These are phyloP conservation scores for Micronycteris hirsuta DNA, from an alignment of 2,113 vertebrate genomes.

Conservation along the genomic window DNA sequence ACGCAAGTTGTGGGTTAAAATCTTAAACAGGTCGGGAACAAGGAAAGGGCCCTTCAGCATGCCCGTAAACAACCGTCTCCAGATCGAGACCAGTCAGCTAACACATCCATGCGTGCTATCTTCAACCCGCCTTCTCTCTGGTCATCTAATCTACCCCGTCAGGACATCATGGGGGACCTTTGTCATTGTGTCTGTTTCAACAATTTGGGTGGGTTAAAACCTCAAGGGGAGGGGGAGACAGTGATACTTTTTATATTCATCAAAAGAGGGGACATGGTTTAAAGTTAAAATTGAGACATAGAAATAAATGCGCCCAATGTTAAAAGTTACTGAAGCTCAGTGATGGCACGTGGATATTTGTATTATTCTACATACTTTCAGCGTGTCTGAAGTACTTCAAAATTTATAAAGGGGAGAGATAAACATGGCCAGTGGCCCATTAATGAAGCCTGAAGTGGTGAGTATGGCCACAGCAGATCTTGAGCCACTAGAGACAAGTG, in stretches of 20 bases:
- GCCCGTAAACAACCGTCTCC: background rate
- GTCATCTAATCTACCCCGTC: background rate
- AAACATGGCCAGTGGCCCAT: background rate
- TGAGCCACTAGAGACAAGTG: background rate
- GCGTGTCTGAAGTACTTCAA: background rate
- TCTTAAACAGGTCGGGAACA: background rate
- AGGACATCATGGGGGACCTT: background rate
- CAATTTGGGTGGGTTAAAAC: background rate
- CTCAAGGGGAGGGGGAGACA: background rate
- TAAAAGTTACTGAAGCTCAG: background rate
- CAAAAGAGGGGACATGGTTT: background rate
- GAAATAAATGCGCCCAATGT: background rate
- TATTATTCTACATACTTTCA: background rate
- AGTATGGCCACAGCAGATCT: background rate
- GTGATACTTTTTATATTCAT: background rate
- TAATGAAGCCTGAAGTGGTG: background rate
- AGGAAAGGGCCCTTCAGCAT: background rate
- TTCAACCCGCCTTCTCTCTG: background rate
- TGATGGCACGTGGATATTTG: background rate
- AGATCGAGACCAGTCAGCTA: background rate
- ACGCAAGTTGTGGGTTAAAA: background rate
- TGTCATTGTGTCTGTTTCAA: background rate
- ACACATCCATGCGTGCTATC: background rate
- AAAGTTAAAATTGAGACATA: background rate
- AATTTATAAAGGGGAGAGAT: background rate